Base-by-base conservation (phyloP, 2,797 vertebrate species). In the Scyliorhinus canicula region DNA sequence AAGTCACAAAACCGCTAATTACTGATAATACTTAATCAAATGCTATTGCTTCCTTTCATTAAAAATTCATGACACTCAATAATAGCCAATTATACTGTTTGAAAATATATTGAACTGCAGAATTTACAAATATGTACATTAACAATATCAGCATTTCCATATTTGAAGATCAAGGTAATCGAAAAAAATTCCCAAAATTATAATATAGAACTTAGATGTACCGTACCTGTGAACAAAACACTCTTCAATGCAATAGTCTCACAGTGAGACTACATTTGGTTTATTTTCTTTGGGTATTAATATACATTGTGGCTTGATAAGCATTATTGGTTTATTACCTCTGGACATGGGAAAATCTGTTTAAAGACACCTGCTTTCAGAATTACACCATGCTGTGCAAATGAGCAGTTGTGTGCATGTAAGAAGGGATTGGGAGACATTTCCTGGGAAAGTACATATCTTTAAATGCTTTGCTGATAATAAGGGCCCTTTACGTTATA, bases 311-410 rank as follows among this genome's bases (percentile, higher is more conserved):
- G n/a, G 7, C 19, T 91, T 44, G 88, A 91, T 91, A 91, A 91
- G 24, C 60, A 65, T 44, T 44, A 44, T 65, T 91, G 24, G 65
- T 91, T 44, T 26, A 21, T 91, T 14, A 65, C 19, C 65, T 65
- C 14, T 9, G n/a, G 19, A 31, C 60, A 12, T 63, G 88, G 60
- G 88, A 65, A 91, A 63, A 65, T 63, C 24, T 91, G n/a, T 65
- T 91, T 91, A 28, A 65, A 26, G 19, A 24, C 88, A 91, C 21
- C 88, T 91, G 88, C n/a, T 91, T 65, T 91, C 60, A 63, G 88
- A 65, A 24, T 44, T 91, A 7, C 79, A 44, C 16, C 35, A n/a
- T 24, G 57, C 21, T 91, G 60, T 65, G 88, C 26, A n/a, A 91
- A 44, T 44, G n/a, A 91, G 26, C 88, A 65, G 12, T 40, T 91